phyloP scores from a whole-genome alignment of 2,113 vertebrate genomes.

The Petromus typicus region DNA sequence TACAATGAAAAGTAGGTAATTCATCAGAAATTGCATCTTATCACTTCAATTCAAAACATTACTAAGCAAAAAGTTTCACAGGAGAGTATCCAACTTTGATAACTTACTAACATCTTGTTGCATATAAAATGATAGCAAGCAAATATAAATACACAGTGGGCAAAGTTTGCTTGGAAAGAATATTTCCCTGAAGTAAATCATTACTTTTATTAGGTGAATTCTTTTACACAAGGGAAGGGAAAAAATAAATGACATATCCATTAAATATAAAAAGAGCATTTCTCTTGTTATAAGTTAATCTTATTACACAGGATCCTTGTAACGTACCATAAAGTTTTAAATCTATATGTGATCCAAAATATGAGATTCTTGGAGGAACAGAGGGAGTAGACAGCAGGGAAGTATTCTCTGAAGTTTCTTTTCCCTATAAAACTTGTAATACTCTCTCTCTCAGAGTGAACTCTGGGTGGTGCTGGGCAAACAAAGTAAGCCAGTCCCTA shows the following conservation, averaged over 20 bases:
- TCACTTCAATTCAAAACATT: slow-evolving; percentile 35
- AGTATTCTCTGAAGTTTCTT: background rate
- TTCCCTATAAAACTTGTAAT: background rate
- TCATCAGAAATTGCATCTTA: background rate
- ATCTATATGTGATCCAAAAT: background rate
- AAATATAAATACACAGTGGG: background rate
- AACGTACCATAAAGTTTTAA: background rate
- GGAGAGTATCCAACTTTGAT: background rate
- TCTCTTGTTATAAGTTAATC: background rate
- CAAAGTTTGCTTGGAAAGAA: background rate
- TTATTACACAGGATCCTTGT: background rate
- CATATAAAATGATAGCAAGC: background rate
- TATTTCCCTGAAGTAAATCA: background rate
- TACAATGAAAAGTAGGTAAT: slow-evolving; percentile 67
- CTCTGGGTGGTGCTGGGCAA: background rate
- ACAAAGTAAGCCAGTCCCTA: background rate
- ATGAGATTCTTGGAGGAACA: background rate
- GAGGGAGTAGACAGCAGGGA: background rate
- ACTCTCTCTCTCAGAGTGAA: background rate
- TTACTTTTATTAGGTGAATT: background rate
- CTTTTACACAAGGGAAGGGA: background rate
- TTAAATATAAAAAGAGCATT: background rate
- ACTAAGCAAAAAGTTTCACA: background rate
- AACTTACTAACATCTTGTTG: background rate
- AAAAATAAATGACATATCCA: background rate